Percentiles rank a stretch among this genome's conserved stretches.
Evolutionary conservation across 2,113 vertebrate genomes (phyloP).

Genomic region (Piaya cayana): DNA sequence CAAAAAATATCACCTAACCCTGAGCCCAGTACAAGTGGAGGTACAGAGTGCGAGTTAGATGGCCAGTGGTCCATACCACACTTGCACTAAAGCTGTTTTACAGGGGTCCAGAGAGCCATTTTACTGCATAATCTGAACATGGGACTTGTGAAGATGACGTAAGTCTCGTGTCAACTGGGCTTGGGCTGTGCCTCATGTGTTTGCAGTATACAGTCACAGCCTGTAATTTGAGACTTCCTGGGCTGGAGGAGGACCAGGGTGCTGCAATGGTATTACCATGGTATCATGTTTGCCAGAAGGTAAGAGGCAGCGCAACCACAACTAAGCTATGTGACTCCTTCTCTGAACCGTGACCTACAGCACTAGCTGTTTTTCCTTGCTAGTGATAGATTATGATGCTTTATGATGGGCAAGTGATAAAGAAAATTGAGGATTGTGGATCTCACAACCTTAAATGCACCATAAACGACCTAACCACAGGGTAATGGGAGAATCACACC

Average conservation of each 20-base stretch:
- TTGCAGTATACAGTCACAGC: background rate
- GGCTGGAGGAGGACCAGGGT: background rate
- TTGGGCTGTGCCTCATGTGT: accelerated
- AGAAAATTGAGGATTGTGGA: background rate
- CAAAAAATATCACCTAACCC: background rate
- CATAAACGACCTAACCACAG: background rate
- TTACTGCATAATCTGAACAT: accelerated
- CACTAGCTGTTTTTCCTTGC: background rate
- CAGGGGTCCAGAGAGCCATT: background rate
- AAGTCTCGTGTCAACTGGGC: background rate
- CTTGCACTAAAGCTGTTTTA: background rate
- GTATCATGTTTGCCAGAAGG: background rate
- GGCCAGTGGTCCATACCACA: background rate
- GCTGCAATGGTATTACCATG: background rate
- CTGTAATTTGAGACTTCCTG: background rate
- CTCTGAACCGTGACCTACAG: background rate
- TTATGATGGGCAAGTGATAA: background rate
- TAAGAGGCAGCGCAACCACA: background rate
- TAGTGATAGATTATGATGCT: background rate
- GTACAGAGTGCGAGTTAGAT: background rate
- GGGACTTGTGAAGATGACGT: background rate
- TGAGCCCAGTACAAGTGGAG: background rate
- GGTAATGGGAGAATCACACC: background rate
- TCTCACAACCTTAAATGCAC: background rate
- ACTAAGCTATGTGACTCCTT: background rate